phyloP scores from a whole-genome alignment of 2,888 invertebrate species.

The Pelosia muscerda region DNA sequence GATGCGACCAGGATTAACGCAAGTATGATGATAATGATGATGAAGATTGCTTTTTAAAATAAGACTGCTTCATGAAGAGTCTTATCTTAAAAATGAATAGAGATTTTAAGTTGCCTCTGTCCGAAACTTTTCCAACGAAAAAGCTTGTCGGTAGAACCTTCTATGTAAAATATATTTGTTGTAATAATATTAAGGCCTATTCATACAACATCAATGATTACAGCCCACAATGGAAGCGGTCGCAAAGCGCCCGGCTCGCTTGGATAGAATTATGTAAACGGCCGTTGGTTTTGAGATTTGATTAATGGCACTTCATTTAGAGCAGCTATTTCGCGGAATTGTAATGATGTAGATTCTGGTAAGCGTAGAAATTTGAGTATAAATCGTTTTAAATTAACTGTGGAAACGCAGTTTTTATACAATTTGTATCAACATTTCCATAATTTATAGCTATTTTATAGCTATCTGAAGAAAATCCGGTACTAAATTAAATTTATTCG shows the following conservation, averaged over 20 bases:
- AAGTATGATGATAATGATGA: no score
- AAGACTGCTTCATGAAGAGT: no score
- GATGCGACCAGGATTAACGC: no score
- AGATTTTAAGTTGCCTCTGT: not conserved
- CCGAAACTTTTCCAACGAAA: not conserved
- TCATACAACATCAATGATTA: constrained; percentile 33
- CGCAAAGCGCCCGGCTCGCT: constrained; percentile 49
- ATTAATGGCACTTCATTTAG: constrained; percentile 66
- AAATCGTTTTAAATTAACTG: constrained; percentile 46
- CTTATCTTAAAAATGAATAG: no score
- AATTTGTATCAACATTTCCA: constrained; percentile 37
- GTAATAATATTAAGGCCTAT: constrained; percentile 20
- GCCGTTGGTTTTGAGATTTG: constrained; percentile 66
- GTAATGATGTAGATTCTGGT: constrained; percentile 53
- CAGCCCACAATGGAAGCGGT: constrained; percentile 39
- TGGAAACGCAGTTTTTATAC: constrained; percentile 28
- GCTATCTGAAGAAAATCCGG: not conserved
- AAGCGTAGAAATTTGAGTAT: constrained; percentile 33
- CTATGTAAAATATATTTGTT: constrained; percentile 1
- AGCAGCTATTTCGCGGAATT: constrained; percentile 57
- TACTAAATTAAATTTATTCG: not conserved
- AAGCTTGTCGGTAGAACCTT: not conserved
- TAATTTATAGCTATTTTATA: not conserved
- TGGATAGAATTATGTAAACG: constrained; percentile 60
- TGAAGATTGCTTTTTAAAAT: no score